phyloP scores from a whole-genome alignment of 2,888 invertebrate species.

The Ophioninae sp. region DNA sequence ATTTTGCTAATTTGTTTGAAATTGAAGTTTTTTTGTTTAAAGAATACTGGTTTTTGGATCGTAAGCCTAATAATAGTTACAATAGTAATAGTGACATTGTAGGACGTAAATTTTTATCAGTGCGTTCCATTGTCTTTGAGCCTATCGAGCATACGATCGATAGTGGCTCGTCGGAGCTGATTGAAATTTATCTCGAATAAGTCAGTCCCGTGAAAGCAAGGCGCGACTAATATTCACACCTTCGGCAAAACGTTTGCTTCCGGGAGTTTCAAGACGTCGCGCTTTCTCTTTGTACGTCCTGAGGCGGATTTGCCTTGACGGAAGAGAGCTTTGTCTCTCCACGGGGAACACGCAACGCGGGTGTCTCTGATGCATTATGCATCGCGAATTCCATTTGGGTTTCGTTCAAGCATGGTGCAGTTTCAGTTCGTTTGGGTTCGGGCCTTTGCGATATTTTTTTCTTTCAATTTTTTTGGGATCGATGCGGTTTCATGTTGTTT shows the following conservation, averaged over 20 bases:
- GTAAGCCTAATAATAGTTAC: too few relatives aligned
- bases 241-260: constrained; percentile 24
- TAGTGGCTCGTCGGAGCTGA: background rate
- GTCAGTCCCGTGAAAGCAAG: background rate
- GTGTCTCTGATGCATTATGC: constrained; percentile 10
- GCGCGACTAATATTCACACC: constrained; percentile 37
- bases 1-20: too few relatives aligned
- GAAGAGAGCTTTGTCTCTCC: constrained; percentile 29
- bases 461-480: too few relatives aligned
- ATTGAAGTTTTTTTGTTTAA: too few relatives aligned
- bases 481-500: too few relatives aligned
- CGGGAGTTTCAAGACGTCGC: constrained; percentile 38
- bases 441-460: too few relatives aligned
- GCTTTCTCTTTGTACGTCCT: constrained; percentile 45
- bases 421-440: too few relatives aligned
- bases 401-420: too few relatives aligned
- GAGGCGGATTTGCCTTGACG: constrained; percentile 38
- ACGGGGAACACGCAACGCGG: constrained; percentile 15
- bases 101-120: background rate
- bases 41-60: too few relatives aligned
- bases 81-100: too few relatives aligned
- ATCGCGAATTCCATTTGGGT: constrained; percentile 1
- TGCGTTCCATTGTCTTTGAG: background rate
- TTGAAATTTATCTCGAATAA: background rate
- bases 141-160: background rate